phyloP scores from a whole-genome alignment of 1,140 invertebrate species.

The Monochamus saltuarius region DNA sequence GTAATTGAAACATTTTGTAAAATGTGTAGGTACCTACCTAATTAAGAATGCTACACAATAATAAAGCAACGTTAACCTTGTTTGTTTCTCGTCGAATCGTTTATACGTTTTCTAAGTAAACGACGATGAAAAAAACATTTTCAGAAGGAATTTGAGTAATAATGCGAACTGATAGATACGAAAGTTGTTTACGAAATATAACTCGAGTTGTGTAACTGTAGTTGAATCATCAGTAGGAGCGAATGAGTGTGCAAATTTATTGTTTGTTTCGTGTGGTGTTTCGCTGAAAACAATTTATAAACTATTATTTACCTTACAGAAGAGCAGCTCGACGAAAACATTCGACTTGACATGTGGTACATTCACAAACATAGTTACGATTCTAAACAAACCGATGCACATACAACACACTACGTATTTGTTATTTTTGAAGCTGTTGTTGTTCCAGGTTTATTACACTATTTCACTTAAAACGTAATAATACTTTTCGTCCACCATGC shows the following conservation, averaged over 20 bases:
- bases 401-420: no score
- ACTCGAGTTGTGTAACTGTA: neutral
- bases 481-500: slow-evolving; percentile 29
- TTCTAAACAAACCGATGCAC: slow-evolving; percentile 1
- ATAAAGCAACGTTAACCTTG: no score
- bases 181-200: slow-evolving; percentile 10
- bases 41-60: no score
- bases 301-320: slow-evolving; percentile 9
- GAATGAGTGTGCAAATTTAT: no score
- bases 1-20: neutral
- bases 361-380: slow-evolving; percentile 5
- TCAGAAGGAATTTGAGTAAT: no score
- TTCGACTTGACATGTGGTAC: slow-evolving; percentile 8
- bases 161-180: neutral
- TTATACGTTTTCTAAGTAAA: no score
- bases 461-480: slow-evolving; percentile 12
- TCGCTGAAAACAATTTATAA: neutral
- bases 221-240: neutral
- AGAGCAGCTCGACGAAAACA: slow-evolving; percentile 2
- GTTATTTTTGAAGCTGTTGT: neutral
- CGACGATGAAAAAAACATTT: no score
- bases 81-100: no score
- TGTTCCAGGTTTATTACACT: slow-evolving; percentile 11
- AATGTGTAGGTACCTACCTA: slow-evolving; percentile 2
- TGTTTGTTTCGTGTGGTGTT: neutral